Evolutionary conservation across 2,888 invertebrate genomes (phyloP), one percentile per base, ranked within the genome.

Genomic region (Tupiocoris notatus): DNA sequence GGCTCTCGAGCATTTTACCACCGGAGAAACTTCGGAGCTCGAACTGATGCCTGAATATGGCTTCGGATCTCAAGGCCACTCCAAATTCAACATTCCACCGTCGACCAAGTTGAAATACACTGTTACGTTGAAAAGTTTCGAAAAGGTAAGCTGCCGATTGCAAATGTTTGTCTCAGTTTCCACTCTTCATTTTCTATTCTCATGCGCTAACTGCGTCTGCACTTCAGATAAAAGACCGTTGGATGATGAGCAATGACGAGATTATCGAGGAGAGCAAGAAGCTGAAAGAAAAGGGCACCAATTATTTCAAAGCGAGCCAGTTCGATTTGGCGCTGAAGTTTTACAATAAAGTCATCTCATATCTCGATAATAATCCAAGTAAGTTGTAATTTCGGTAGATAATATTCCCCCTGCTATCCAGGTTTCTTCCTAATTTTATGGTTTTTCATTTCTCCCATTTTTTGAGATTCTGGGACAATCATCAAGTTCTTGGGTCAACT

Each of bases 271-370:
- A 93, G 82, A 90, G 93, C 0, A 90, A 91, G 83, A 85, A 92
- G 16, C 91, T 89, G 79, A 98, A 98, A 85, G 92, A 93, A 78
- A 96, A 94, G 83, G 98, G 97, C 63, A 97, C 95, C 0, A 88
- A 88, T 65, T 96, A 94, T 83, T 95, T 96, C 82, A 95, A 95
- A 84, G 87, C 87, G 0, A 89, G 87, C 77, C 95, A 96, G 83
- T 91, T 88, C 81, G 84, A 86, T 74, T 82, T 95, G 80, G 97
- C 98, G 0, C 86, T 91, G 65, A 94, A 93, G 83, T 92, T 95
- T 88, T 98, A 98, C 83, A 90, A 91, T 81, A 91, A 92, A 83
- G 89, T 94, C 54, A 84, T 89, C 7, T 85, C 88, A 0, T 89
- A 88, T 80, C 82, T 95, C 77, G 89, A 90, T 79, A 82, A 83